Conservation (phyloP, 92 coral and sea anemone species). For the Pocillopora grandis region DNA sequence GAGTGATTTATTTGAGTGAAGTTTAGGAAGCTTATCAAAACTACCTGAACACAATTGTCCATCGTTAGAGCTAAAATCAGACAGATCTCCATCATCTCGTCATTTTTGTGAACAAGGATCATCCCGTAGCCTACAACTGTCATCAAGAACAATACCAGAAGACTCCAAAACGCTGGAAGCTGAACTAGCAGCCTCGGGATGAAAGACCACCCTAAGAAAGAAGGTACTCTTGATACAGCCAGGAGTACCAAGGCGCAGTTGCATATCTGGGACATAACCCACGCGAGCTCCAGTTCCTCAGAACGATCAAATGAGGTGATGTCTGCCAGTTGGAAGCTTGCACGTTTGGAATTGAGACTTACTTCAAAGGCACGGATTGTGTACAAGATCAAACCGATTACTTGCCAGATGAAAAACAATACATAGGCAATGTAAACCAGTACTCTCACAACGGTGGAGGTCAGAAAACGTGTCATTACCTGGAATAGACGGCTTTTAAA, state of each 20-base stretch:
- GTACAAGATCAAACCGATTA: slow-evolving; percentile 46
- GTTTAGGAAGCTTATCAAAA: slow-evolving; percentile 36
- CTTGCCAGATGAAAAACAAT: slow-evolving; percentile 44
- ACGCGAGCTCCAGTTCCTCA: slow-evolving; percentile 34
- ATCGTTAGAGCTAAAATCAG: slow-evolving; percentile 16
- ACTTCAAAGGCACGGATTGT: slow-evolving; percentile 37
- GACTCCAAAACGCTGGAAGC: slow-evolving; percentile 40
- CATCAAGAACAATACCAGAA: slow-evolving; percentile 21
- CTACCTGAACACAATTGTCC: slow-evolving; percentile 5
- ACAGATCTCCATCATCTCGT: slow-evolving; percentile 8
- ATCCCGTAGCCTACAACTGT: slow-evolving; percentile 22
- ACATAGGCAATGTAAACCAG: slow-evolving; percentile 6
- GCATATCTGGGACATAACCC: slow-evolving; percentile 36
- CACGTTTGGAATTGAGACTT: slow-evolving; percentile 28
- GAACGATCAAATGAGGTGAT: slow-evolving; percentile 29
- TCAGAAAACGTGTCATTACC: background rate
- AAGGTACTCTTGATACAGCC: slow-evolving; percentile 30
- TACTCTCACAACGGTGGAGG: background rate
- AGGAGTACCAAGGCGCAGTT: slow-evolving; percentile 15
- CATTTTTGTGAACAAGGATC: slow-evolving; percentile 14
- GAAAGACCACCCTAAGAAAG: slow-evolving; percentile 34
- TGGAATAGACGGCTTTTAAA: background rate
- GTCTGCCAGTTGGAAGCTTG: slow-evolving; percentile 40
- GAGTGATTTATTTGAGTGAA: slow-evolving; percentile 41
- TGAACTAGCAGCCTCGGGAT: slow-evolving; percentile 40